Percentiles rank a stretch among this genome's conserved stretches.
These are phyloP conservation scores for Pogona vitticeps DNA, from an alignment of 2,113 vertebrate genomes.

Conservation along the genomic window DNA sequence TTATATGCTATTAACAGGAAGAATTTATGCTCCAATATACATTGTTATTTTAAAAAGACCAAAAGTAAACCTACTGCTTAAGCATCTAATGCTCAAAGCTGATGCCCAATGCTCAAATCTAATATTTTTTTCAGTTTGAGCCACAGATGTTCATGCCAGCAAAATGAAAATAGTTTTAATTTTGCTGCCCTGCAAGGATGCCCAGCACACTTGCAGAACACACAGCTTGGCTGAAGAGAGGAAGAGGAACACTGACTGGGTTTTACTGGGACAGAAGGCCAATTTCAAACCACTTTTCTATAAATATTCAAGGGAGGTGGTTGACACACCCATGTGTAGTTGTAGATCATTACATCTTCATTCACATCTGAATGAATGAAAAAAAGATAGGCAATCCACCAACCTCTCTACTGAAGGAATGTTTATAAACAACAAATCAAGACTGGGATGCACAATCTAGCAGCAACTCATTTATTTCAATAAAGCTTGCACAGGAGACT, in stretches of 20 bases:
- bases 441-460: not conserved
- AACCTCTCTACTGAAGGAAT: not conserved
- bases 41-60: too few species aligned
- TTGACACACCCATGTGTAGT: too few species aligned
- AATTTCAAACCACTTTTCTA: not conserved
- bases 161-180: not conserved
- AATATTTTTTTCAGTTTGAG: too few species aligned
- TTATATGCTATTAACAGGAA: too few species aligned
- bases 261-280: not conserved
- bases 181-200: not conserved
- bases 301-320: not conserved
- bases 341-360: not conserved
- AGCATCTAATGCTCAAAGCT: too few species aligned
- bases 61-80: too few species aligned
- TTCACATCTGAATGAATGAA: not conserved
- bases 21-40: too few species aligned
- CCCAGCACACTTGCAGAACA: not conserved
- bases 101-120: too few species aligned
- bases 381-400: not conserved
- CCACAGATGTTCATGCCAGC: not conserved
- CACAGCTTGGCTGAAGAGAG: too few species aligned
- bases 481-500: not conserved
- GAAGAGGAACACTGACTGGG: not conserved
- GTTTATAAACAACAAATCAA: not conserved
- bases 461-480: not conserved